phyloP scores from a whole-genome alignment of 1,140 invertebrate species.

The Heterodera carotae region DNA sequence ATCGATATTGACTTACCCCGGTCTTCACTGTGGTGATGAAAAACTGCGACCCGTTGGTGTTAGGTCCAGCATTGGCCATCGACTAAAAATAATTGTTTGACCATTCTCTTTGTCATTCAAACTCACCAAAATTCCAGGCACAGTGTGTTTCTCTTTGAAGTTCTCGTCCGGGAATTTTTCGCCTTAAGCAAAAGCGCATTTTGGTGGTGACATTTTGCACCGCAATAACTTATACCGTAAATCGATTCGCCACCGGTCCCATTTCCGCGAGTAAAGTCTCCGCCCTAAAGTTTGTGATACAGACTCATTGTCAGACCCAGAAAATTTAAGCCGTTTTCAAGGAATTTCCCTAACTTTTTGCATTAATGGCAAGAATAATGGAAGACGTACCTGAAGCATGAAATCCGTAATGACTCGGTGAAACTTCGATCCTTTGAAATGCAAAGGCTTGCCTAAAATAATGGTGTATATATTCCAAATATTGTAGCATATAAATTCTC shows the following conservation, averaged over 20 bases:
- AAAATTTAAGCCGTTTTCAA: too few species aligned
- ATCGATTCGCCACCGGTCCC: conserved; percentile 95
- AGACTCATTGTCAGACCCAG: too few species aligned
- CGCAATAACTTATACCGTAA: conserved; percentile 73
- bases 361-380: too few species aligned
- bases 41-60: conserved; percentile 96
- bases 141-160: conserved; percentile 89
- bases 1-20: conserved; percentile 27
- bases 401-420: conserved; percentile 92
- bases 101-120: neutral
- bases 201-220: too few species aligned
- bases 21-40: conserved; percentile 94
- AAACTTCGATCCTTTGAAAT: conserved; percentile 68
- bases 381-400: conserved; percentile 80
- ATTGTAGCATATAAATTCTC: too few species aligned
- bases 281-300: conserved; percentile 65
- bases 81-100: conserved; percentile 69
- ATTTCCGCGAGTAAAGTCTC: conserved; percentile 83
- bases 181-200: conserved; percentile 62
- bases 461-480: neutral
- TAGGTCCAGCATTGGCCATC: conserved; percentile 80
- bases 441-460: conserved; percentile 64
- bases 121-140: conserved; percentile 75
- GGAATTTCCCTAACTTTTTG: too few species aligned
- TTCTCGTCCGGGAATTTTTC: conserved; percentile 91